Base-by-base conservation (phyloP, 2,888 invertebrate genomes). In the Carpatolechia fugitivella region DNA sequence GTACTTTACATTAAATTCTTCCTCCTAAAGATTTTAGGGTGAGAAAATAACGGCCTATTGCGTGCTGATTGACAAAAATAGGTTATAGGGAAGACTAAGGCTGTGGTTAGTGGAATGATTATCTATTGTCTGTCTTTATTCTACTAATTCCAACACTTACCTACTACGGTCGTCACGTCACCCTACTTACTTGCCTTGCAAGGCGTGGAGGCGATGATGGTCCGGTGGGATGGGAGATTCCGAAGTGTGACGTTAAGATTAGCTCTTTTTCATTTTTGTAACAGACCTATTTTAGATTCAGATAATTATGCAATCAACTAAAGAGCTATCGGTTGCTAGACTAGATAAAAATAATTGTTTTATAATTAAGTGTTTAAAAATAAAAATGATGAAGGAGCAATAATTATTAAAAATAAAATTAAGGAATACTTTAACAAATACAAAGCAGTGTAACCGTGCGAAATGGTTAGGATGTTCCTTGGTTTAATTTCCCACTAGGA, bases 101-200 rank as follows among this genome's bases (percentile, higher is more conserved):
- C 44, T 52, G 18, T 57, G 57, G 59, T 62, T 61, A 20, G 59
- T 48, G 56, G 57, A 56, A 60, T 59, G 33, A 53, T 54, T 56
- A 57, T 59, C 52, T 60, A 6, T 6, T 24, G 24, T 24, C 24
- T 6, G 24, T 24, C 3, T 6, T 4, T 3, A 24, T 24, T 4
- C 24, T 55, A 49, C 36, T 57, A 59, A 63, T 59, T 51, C 52
- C 51, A 46, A 57, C 46, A 29, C 18, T 56, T 49, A 4, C 3
- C 24, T 6, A 24, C 24, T 24, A 56, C 56, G 38, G 44, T 35
- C 36, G 48, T 54, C 38, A 51, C 56, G 13, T 8, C 36, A 41
- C 33, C 36, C 13, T 20, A 38, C 14, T 51, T 31, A 18, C 44
- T 36, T 44, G 55, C 50, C 7, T 44, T 44, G 8, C 35, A 55